These are phyloP conservation scores for Tenthredo notha DNA, from an alignment of 2,888 invertebrate species.

Conservation along the genomic window DNA sequence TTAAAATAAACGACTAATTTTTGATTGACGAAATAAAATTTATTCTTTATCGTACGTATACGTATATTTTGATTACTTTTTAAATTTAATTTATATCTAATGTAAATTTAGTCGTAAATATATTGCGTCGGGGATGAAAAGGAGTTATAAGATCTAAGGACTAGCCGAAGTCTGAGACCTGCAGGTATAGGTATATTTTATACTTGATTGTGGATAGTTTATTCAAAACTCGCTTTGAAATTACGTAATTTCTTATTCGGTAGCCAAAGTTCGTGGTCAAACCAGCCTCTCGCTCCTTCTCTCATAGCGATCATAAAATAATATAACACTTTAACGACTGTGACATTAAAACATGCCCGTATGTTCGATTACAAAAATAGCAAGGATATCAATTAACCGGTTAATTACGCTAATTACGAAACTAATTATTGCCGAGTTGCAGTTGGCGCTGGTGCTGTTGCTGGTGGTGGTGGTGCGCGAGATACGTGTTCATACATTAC, in stretches of 20 bases:
- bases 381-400: constrained; percentile 63
- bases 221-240: neutral
- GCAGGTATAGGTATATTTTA: neutral
- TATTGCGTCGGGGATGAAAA: neutral
- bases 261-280: constrained; percentile 23
- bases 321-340: constrained; percentile 52
- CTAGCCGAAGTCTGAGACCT: neutral
- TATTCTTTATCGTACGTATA: neutral
- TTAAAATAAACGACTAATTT: constrained; percentile 12
- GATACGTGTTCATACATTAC: constrained; percentile 3
- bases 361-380: constrained; percentile 39
- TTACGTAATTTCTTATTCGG: constrained; percentile 29
- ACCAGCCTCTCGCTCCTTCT: neutral
- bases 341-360: constrained; percentile 50
- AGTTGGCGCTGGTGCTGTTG: constrained; percentile 61
- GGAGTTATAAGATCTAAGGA: neutral
- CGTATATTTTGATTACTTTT: neutral
- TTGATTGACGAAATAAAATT: constrained; percentile 23
- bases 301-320: constrained; percentile 18
- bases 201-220: neutral
- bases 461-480: constrained; percentile 65
- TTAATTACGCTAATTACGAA: constrained; percentile 67
- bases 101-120: neutral
- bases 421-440: constrained; percentile 60
- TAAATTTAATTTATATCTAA: neutral